Evolutionary conservation across 2,888 invertebrate genomes (phyloP), one percentile per base, ranked within the genome.

Genomic region (Drosophila hawaiiensis): DNA sequence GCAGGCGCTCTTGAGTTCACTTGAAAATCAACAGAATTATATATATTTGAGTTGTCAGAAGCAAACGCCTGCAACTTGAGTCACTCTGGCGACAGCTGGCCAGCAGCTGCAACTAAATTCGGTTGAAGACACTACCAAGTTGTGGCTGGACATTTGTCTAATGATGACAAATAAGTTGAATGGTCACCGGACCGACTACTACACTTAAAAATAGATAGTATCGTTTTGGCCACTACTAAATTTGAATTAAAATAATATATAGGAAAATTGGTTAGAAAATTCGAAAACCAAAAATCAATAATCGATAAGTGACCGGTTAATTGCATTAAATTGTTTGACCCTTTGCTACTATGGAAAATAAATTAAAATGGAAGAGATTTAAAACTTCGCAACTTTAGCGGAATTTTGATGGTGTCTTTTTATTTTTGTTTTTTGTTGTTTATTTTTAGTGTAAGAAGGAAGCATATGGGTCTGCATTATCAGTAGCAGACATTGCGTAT

Each of bases 1-100:
- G 60, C 75, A 68, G 67, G 28, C 78, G 63, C 39, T 39, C 66
- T 73, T 52, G 71, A 79, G 75, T 65, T 78, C 85, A 82, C 85
- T 85, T 76, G 78, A 89, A 75, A 89, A 75, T 82, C 83, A 87
- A 80, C 83, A 76, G 65, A 82, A 88, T 84, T 72, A 53, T 53
- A 53, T 54, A 76, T 77, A 76, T 82, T 67, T 63, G 55, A 68
- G 71, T 73, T 88, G 85, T 85, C 90, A 78, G 62, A 41, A 61
- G 49, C 84, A 85, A 73, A 64, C 71, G 43, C 55, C 63, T 55
- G 39, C 63, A 71, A 43, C 64, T 77, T 72, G 58, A 19, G 56
- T 56, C n/a, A 25, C 16, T 9, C 4, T 22, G 14, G 5, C 22
- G 43, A 43, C 43, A 22, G 43, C 19, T 7, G n/a, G 39, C 65